Base-by-base conservation (phyloP, 1,140 invertebrate species). In the Hyles euphorbiae region DNA sequence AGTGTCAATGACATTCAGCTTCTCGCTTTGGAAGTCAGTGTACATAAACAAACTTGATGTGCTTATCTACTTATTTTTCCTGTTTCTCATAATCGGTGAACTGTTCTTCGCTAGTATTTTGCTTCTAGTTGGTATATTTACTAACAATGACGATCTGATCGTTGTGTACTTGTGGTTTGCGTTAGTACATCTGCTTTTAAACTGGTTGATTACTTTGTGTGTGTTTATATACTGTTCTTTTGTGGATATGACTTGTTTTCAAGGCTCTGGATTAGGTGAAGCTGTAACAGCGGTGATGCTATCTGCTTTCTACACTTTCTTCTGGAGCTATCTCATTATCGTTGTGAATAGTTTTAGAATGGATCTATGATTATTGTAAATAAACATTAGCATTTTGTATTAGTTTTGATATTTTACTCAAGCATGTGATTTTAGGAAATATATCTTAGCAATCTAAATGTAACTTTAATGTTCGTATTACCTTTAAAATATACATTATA, bases 341-440 rank as follows among this genome's bases (percentile, higher is more conserved):
- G n/a, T 43, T 47, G 61, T 63, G 2, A 63, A 63, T 34, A 63
- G 61, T 33, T 63, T 48, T 56, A 33, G 50, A 11, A 52, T 52
- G 11, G 50, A 52, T 10, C 5, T 34, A 32, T 52, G 22, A 33
- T 52, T 52, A n/a, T 22, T 22, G 47, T 22, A 3, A 10, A 40
- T 40, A 5, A 40, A 5, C 4, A 5, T 40, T 40, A 40, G 36
- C 1, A 40, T 40, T 5, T 8, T 40, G 36, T 5, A 5, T 40
- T 40, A 40, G 5, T 2, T 40, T 40, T 22, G 22, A 22, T 22
- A 1, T 40, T 40, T 40, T 40, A 40, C 36, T 5, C 36, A 5
- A 40, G 36, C 8, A 8, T 40, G 1, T 40, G 8, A 8, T 40
- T 40, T 40, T 5, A 40, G 22, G 22, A 22, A 22, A 22, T 22